These are phyloP conservation scores for Eurytemora carolleeae DNA, from an alignment of 1,140 invertebrate genomes.

Conservation along the genomic window DNA sequence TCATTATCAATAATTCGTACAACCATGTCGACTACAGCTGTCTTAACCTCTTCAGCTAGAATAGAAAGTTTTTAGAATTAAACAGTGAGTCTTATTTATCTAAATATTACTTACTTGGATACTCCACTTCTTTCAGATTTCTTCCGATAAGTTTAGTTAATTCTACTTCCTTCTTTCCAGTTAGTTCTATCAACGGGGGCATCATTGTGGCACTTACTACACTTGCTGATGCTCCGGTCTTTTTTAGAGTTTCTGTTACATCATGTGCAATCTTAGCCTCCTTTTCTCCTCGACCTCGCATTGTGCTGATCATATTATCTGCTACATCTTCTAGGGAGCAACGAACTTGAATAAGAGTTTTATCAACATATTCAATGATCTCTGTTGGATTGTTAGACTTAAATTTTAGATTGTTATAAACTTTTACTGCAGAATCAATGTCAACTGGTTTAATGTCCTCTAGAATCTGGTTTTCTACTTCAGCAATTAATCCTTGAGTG, in stretches of 20 bases:
- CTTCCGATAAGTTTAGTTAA: constrained; percentile 10
- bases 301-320: constrained; percentile 2
- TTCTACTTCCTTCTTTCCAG: constrained; percentile 4
- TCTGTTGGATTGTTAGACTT: constrained; percentile 12
- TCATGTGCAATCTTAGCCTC: neutral
- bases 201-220: constrained; percentile 10
- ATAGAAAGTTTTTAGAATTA: neutral
- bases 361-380: constrained; percentile 12
- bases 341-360: constrained; percentile 12
- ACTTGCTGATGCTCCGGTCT: constrained; percentile 2
- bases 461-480: neutral
- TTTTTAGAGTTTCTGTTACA: constrained; percentile 1
- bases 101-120: constrained; percentile 9
- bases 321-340: constrained; percentile 14
- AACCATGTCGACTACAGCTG: neutral
- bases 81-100: neutral
- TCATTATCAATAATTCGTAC: neutral
- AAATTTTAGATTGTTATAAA: constrained; percentile 8
- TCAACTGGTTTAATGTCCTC: neutral
- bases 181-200: neutral
- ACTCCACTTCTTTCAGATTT: neutral
- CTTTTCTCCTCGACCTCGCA: constrained; percentile 7
- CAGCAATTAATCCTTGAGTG: neutral
- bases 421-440: constrained; percentile 6
- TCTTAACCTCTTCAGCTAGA: neutral